Evolutionary conservation across 1,140 invertebrate species (phyloP), one percentile per base, ranked within the genome.

Genomic region (Philotrypesis tridentata): DNA sequence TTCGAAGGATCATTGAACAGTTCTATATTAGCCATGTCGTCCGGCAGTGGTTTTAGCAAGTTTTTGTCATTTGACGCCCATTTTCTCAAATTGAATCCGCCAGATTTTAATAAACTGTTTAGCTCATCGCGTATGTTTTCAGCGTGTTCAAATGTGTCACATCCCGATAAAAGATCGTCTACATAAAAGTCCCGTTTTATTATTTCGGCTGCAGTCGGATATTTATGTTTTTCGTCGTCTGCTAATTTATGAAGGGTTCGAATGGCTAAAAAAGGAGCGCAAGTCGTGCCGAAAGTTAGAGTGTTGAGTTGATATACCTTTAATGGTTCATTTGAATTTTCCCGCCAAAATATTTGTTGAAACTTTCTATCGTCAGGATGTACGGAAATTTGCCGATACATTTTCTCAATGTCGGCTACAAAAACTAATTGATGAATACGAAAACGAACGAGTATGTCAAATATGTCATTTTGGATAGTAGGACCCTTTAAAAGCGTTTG

Each of bases 141-240:
- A 29, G 89, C 86, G 72, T 89, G 83, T 71, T 89, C 83, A 43
- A 89, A 71, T 2, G 84, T 86, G 14, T 87, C 40, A 9, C 79
- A 78, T 17, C 92, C 91, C 17, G 87, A 87, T 17, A 92, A 60
- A 8, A 90, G 61, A 82, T 92, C 90, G 82, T 93, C 92, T 12
- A 92, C 89, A 78, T 91, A 91, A 25, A 90, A 86, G 81, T 89
- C 87, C 8, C 80, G 83, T 79, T 84, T 71, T 33, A 89, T 73
- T 1, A 87, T 82, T 80, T 80, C 55, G n/a, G 85, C 71, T 21
- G 76, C 86, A 2, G 25, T 11, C 1, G 86, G 89, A 81, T 80
- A 89, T 40, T 82, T 21, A 0, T 81, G 12, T 27, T 25, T 5
- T 78, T 87, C 85, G 63, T 79, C 65, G 11, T 72, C 68, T 0